Evolutionary conservation across 2,888 invertebrate species (phyloP).

Genomic region (Trachelus tabidus): DNA sequence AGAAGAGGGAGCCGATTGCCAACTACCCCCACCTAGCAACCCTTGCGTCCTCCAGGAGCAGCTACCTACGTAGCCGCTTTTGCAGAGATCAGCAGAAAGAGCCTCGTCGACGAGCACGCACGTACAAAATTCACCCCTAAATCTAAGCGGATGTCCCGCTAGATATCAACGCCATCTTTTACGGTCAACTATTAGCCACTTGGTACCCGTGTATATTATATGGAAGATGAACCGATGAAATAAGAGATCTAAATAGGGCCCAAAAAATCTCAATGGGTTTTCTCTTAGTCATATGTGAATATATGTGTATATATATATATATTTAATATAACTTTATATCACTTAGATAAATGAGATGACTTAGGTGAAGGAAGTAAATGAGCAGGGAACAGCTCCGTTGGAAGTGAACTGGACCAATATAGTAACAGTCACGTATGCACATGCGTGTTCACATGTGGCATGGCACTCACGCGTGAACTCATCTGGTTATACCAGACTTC

Average conservation of each 20-base stretch:
- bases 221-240: not conserved
- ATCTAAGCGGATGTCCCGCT: not conserved
- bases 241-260: not conserved
- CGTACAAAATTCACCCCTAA: not conserved
- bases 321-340: not conserved
- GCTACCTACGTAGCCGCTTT: slow-evolving; percentile 54
- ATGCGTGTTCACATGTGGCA: slow-evolving; percentile 10
- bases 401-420: slow-evolving; percentile 22
- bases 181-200: not conserved
- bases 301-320: too few relatives aligned
- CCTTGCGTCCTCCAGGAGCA: slow-evolving; percentile 32
- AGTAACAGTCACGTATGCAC: slow-evolving; percentile 25
- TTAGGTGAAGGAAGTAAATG: not conserved
- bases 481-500: not conserved
- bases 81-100: slow-evolving; percentile 62
- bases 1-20: slow-evolving; percentile 18
- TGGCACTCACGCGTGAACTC: not conserved
- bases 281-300: not conserved
- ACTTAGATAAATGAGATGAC: not conserved
- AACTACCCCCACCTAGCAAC: not conserved
- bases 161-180: not conserved
- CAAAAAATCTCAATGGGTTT: not conserved
- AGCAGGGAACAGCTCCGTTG: not conserved
- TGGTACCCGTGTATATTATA: not conserved
- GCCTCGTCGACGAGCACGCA: slow-evolving; percentile 36